Evolutionary conservation across 2,888 invertebrate genomes (phyloP).

Genomic region (Pseudococcus viburni): DNA sequence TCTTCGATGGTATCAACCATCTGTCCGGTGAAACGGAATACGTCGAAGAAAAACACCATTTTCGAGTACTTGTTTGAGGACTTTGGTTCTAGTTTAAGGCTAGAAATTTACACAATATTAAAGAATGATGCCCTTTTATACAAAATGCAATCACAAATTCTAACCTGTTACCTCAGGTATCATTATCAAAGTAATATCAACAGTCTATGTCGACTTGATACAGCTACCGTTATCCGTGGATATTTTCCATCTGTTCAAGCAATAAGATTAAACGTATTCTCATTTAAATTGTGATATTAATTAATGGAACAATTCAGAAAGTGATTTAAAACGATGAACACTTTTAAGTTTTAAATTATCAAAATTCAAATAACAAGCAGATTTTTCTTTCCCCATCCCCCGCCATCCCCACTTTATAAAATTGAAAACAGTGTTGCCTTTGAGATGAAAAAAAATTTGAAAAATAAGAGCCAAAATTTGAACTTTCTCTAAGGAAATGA

Average conservation of each 20-base stretch:
- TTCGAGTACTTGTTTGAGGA: background rate
- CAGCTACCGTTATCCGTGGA: background rate
- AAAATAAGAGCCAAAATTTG: too few relatives aligned
- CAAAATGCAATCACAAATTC: background rate
- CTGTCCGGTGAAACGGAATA: constrained; percentile 80
- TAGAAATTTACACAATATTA: background rate
- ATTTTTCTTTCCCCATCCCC: too few relatives aligned
- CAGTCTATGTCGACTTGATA: background rate
- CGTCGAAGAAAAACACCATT: constrained; percentile 81
- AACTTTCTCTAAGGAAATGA: too few relatives aligned
- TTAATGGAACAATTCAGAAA: too few relatives aligned
- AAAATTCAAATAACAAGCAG: too few relatives aligned
- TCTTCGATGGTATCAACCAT: constrained; percentile 78
- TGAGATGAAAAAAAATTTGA: too few relatives aligned
- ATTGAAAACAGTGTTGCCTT: too few relatives aligned
- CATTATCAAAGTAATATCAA: background rate
- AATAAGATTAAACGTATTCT: too few relatives aligned
- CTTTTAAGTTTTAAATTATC: too few relatives aligned
- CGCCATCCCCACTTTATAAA: too few relatives aligned
- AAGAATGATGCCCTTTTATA: background rate
- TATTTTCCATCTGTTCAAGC: background rate
- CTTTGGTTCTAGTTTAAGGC: background rate
- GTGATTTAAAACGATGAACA: too few relatives aligned
- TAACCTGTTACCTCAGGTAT: background rate
- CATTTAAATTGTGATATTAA: too few relatives aligned